Evolutionary conservation across 2,113 vertebrate species (phyloP).

Genomic region (Pedionomus torquatus): DNA sequence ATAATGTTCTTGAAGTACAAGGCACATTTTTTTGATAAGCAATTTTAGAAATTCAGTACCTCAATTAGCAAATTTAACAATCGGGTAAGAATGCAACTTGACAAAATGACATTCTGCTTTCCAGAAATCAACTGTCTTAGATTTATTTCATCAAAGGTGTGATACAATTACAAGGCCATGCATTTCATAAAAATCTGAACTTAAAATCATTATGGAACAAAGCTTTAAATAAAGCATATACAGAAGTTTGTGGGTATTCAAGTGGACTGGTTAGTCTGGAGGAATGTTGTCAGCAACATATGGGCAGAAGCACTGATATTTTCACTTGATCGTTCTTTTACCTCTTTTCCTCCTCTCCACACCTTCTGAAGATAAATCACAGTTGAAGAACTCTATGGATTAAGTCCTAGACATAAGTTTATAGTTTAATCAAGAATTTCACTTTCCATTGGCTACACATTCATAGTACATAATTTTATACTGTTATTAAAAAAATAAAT

Average conservation of each 20-base stretch:
- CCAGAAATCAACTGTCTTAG: not conserved
- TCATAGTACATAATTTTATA: not conserved
- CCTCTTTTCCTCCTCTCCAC: not conserved
- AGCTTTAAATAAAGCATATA: conserved; percentile 5
- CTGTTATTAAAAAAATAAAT: not conserved
- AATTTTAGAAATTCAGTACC: not conserved
- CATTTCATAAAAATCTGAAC: conserved; percentile 28
- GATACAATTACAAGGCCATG: conserved; percentile 31
- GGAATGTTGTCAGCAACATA: not conserved
- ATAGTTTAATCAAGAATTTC: not conserved
- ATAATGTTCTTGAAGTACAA: not conserved
- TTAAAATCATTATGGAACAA: not conserved
- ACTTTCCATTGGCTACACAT: not conserved
- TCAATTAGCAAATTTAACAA: not conserved
- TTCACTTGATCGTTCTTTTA: not conserved
- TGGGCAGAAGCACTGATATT: not conserved
- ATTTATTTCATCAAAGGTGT: conserved; percentile 45
- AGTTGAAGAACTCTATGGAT: not conserved
- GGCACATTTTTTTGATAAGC: not conserved
- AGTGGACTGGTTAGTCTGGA: not conserved
- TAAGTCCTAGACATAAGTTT: not conserved
- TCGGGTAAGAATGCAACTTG: not conserved
- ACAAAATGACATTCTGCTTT: not conserved
- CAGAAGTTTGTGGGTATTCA: not conserved
- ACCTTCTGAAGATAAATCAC: not conserved